A percentile compares a stretch with the other conserved stretches of the same genome.
Conservation (phyloP, 2,113 vertebrate genomes). For the Prunella fulvescens region DNA sequence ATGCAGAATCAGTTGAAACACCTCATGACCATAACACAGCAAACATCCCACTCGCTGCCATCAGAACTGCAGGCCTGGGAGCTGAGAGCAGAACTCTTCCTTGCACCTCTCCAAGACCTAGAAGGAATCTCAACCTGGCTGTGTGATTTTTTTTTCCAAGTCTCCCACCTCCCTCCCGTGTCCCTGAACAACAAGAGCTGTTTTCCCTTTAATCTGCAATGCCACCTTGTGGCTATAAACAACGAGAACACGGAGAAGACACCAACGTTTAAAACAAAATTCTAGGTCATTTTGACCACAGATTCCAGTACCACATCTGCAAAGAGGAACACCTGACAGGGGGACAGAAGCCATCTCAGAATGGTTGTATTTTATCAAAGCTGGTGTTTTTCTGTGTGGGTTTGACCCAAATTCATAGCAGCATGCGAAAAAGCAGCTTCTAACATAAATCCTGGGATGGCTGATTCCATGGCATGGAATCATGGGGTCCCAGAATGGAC, state of each 20-base stretch:
- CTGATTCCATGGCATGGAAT: neutral
- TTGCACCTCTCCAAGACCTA: neutral
- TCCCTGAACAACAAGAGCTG: neutral
- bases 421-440: neutral
- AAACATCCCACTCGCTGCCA: neutral
- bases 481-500: neutral
- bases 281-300: neutral
- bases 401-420: neutral
- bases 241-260: constrained; percentile 26
- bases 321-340: neutral
- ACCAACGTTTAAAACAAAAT: neutral
- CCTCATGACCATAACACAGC: neutral
- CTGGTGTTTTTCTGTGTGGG: neutral
- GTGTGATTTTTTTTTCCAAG: neutral
- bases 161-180: neutral
- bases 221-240: constrained; percentile 74
- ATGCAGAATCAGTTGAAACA: neutral
- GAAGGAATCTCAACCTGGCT: neutral
- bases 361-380: too few species aligned
- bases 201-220: constrained; percentile 77
- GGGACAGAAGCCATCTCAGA: neutral
- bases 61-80: neutral
- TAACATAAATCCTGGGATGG: neutral
- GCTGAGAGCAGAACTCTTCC: neutral
- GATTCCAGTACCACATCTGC: neutral